Percentiles rank a stretch among this genome's conserved stretches.
Evolutionary conservation across 2,797 vertebrate genomes (phyloP).

Genomic region (Manis javanica): DNA sequence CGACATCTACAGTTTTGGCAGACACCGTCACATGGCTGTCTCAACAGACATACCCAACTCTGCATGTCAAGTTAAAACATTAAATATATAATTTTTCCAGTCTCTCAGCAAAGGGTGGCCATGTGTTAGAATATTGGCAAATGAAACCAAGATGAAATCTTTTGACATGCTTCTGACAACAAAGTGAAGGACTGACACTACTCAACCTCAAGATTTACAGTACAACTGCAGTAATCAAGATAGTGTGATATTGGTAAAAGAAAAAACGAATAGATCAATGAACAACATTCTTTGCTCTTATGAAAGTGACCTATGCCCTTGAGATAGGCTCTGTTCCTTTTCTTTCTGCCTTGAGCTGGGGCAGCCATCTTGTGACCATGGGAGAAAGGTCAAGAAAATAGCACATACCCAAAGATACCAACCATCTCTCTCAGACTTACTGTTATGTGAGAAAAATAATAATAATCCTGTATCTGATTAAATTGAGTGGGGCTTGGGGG

Average conservation of each 20-base stretch:
- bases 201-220: not conserved
- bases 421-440: not conserved
- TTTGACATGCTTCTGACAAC: not conserved
- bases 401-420: not conserved
- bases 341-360: not conserved
- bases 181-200: not conserved
- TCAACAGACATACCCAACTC: not conserved
- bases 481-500: not conserved
- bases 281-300: not conserved
- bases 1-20: not conserved
- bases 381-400: not conserved
- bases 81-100: not conserved
- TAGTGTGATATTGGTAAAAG: not conserved
- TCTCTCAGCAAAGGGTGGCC: not conserved
- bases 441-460: not conserved
- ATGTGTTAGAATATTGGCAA: constrained; percentile 25
- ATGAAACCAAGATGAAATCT: not conserved
- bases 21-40: not conserved
- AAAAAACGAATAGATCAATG: not conserved
- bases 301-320: not conserved
- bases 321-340: not conserved
- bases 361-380: not conserved
- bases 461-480: not conserved
- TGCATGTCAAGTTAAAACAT: not conserved
- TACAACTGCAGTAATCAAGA: not conserved